These are phyloP conservation scores for Sepioteuthis lessoniana DNA, from an alignment of 2,888 invertebrate genomes.

Conservation along the genomic window DNA sequence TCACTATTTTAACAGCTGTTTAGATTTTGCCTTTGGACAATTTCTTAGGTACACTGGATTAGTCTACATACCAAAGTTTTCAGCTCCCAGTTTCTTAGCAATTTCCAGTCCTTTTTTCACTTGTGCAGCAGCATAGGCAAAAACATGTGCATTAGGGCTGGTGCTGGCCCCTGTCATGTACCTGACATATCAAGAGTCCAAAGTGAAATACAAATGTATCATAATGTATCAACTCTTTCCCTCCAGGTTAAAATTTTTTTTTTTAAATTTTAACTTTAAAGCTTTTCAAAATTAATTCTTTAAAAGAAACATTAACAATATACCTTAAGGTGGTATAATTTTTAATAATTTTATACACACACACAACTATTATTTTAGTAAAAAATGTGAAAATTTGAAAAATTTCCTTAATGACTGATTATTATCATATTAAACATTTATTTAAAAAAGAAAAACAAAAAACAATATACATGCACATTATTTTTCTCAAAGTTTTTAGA, in stretches of 20 bases:
- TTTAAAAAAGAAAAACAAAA: too few relatives aligned
- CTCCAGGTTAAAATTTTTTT: background rate
- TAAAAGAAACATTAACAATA: background rate
- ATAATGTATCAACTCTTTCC: background rate
- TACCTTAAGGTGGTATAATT: background rate
- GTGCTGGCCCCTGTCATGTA: constrained; percentile 81
- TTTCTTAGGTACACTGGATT: background rate
- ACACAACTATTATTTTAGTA: background rate
- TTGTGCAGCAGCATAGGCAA: constrained; percentile 79
- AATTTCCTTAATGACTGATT: background rate
- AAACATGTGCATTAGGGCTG: constrained; percentile 79
- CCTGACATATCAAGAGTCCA: constrained; percentile 71
- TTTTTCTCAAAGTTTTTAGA: background rate
- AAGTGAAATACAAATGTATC: background rate
- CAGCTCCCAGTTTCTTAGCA: constrained; percentile 80
- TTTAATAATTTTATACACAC: background rate
- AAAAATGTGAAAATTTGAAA: background rate
- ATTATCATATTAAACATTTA: background rate
- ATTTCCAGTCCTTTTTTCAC: constrained; percentile 81
- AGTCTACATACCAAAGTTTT: constrained; percentile 77
- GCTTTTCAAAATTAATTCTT: background rate
- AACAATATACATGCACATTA: background rate
- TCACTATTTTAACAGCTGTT: background rate
- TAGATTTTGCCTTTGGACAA: background rate
- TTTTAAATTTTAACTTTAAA: background rate